A percentile compares a stretch with the other conserved stretches of the same genome.
phyloP scores from a whole-genome alignment of 1,140 invertebrate species.

The Drosophila suzukii region DNA sequence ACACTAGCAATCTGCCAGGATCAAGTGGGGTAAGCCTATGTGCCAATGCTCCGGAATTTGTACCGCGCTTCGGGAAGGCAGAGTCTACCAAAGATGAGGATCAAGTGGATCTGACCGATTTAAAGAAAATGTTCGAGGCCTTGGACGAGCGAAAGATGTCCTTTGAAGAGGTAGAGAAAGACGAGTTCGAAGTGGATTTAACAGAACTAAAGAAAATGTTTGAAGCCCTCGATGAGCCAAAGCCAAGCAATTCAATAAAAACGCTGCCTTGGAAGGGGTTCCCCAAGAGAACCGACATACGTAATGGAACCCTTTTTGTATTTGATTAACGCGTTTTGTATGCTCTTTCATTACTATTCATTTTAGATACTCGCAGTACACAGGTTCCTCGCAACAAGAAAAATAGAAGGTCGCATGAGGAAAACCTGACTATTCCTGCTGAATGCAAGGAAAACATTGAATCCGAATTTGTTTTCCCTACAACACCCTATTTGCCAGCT shows the following conservation, averaged over 20 bases:
- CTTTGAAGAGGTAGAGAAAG: too few relatives aligned
- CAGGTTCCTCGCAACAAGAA: conserved; percentile 14
- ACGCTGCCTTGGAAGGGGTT: conserved; percentile 61
- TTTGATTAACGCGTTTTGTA: background rate
- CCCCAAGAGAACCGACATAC: conserved; percentile 16
- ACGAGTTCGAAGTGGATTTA: background rate
- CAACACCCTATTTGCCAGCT: too few relatives aligned
- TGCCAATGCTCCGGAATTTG: conserved; percentile 30
- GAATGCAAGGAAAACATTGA: background rate
- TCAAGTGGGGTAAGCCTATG: conserved; percentile 6
- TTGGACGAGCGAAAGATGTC: conserved; percentile 1
- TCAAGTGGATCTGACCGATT: background rate
- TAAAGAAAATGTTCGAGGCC: conserved; percentile 2
- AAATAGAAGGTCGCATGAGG: background rate
- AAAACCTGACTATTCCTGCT: background rate
- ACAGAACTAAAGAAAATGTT: conserved; percentile 6
- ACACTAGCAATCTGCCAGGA: background rate
- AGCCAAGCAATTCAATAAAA: conserved; percentile 6
- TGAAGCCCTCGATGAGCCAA: background rate
- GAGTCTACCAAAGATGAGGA: background rate
- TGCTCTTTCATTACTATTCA: too few relatives aligned
- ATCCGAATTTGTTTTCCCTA: too few relatives aligned
- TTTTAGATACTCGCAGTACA: conserved; percentile 2
- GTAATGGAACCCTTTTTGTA: background rate
- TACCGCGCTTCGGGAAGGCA: conserved; percentile 12